These are phyloP conservation scores for Ennomos quercinarius DNA, from an alignment of 2,888 invertebrate genomes.

Conservation along the genomic window DNA sequence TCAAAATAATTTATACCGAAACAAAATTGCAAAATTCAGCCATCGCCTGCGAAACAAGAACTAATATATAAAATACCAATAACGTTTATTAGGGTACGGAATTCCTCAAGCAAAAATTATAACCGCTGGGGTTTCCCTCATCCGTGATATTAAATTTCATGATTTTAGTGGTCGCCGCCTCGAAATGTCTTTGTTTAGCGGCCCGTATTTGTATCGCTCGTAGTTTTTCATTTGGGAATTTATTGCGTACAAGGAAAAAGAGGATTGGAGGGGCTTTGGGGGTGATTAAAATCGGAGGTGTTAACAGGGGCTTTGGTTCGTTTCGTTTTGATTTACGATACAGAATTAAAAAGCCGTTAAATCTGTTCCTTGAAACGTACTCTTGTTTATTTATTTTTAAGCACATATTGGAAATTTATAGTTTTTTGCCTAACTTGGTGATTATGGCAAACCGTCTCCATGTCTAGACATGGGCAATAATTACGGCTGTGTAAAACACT, in stretches of 20 bases:
- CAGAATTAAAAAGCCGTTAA: no score
- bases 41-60: constrained; percentile 20
- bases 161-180: constrained; percentile 56
- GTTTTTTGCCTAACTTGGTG: no score
- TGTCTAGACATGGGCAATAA: no score
- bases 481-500: no score
- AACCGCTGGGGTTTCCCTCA: constrained; percentile 39
- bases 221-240: constrained; percentile 59
- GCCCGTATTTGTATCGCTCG: constrained; percentile 57
- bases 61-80: constrained; percentile 59
- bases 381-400: no score
- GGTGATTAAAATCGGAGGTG: constrained; percentile 16
- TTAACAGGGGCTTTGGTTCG: constrained; percentile 4
- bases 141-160: constrained; percentile 73
- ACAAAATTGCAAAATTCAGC: constrained; percentile 14
- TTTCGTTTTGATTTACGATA: neutral
- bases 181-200: constrained; percentile 71
- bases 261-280: constrained; percentile 1
- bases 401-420: no score
- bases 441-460: no score
- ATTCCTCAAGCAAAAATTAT: constrained; percentile 60
- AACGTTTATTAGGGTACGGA: constrained; percentile 54
- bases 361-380: no score
- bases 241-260: constrained; percentile 42
- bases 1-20: neutral